Conservation (phyloP, 30 jellyfish, hydroid and myxozoan genomes). For the Cassiopea andromeda region DNA sequence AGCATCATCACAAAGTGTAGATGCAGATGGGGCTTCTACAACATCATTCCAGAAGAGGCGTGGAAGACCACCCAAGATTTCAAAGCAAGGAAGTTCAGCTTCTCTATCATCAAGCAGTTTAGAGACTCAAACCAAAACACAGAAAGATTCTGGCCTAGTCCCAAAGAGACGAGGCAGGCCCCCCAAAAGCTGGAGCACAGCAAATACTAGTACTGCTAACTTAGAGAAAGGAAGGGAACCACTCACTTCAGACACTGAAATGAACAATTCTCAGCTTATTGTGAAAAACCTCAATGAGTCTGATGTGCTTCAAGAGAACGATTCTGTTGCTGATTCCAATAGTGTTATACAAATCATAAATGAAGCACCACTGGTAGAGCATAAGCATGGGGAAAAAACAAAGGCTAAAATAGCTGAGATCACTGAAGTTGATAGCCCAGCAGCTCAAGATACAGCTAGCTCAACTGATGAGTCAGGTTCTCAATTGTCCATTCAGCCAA, state of each 20-base stretch:
- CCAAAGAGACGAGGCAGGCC: constrained; percentile 8
- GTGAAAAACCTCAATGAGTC: neutral
- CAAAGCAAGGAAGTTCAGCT: neutral
- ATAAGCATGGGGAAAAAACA: neutral
- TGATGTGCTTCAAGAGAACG: neutral
- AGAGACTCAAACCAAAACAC: neutral
- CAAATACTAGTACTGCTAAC: too few species aligned
- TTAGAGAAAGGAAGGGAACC: too few species aligned
- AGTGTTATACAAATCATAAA: constrained; percentile 10
- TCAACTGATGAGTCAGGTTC: neutral
- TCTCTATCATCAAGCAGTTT: neutral
- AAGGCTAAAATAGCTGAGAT: neutral
- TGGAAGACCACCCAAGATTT: constrained; percentile 33
- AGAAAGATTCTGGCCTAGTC: neutral
- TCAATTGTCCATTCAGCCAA: neutral
- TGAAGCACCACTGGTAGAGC: constrained; percentile 6
- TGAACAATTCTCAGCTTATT: neutral
- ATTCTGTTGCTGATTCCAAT: neutral
- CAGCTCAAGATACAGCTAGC: neutral
- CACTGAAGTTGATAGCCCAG: neutral
- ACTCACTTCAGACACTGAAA: neutral
- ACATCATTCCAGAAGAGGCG: constrained; percentile 11
- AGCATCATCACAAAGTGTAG: neutral
- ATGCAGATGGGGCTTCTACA: neutral
- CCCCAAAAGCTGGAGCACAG: neutral